These are phyloP conservation scores for Diarsia mendica DNA, from an alignment of 2,888 invertebrate species.

Conservation along the genomic window DNA sequence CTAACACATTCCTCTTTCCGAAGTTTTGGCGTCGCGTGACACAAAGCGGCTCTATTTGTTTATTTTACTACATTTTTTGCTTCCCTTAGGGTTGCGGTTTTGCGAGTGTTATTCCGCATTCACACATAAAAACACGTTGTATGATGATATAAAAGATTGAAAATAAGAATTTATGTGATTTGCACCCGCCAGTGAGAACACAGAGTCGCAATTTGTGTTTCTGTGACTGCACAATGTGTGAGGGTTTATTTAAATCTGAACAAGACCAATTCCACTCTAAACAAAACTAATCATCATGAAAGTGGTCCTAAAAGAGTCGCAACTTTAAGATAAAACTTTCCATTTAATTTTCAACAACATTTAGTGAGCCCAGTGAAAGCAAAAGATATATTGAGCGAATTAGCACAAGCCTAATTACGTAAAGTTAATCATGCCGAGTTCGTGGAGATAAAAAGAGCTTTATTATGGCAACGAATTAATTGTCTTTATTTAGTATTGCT, in stretches of 20 bases:
- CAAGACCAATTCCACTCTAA: slow-evolving; percentile 10
- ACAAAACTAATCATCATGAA: neutral
- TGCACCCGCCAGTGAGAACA: neutral
- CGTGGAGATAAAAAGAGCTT: slow-evolving; percentile 11
- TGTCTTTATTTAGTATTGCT: slow-evolving; percentile 2
- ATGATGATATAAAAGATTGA: neutral
- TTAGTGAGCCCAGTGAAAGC: neutral
- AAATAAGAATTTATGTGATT: neutral
- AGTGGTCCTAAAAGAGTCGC: neutral
- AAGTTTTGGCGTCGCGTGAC: slow-evolving; percentile 58
- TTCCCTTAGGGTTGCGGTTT: neutral
- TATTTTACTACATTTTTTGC: slow-evolving; percentile 26
- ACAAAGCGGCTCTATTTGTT: slow-evolving; percentile 48
- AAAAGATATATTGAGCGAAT: slow-evolving; percentile 20
- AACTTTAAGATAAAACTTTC: neutral
- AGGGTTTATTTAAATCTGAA: slow-evolving; percentile 9
- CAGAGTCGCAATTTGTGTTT: neutral
- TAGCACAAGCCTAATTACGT: slow-evolving; percentile 34
- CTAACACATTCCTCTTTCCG: slow-evolving; percentile 51
- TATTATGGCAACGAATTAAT: slow-evolving; percentile 18
- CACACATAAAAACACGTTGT: neutral
- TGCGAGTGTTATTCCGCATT: no score
- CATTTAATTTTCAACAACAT: slow-evolving; percentile 12
- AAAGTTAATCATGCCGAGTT: slow-evolving; percentile 25
- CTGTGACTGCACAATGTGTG: neutral